Percentiles rank a stretch among this genome's conserved stretches.
Evolutionary conservation across 2,113 vertebrate species (phyloP).

Genomic region (Nothobranchius kuhntae): DNA sequence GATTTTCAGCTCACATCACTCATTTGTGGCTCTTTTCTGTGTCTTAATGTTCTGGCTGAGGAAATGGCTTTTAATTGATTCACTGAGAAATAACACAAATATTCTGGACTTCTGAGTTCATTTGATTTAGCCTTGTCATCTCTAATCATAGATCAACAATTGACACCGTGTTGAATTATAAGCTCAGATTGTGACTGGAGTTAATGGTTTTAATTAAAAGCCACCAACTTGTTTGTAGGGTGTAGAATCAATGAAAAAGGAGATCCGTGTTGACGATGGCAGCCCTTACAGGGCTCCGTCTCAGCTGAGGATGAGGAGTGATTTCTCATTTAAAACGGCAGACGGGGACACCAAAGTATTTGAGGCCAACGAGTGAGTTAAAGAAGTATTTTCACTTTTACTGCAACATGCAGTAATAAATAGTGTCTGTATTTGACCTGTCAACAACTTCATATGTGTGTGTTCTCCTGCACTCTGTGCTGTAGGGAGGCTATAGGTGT

Average conservation of each 20-base stretch:
- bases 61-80: not conserved
- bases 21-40: not conserved
- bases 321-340: slow-evolving; percentile 84
- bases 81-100: not conserved
- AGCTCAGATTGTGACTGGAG: not conserved
- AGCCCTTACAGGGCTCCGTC: slow-evolving; percentile 88
- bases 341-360: slow-evolving; percentile 82
- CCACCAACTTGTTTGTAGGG: slow-evolving; percentile 73
- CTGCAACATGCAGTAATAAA: not conserved
- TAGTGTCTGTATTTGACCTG: not conserved
- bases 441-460: not conserved
- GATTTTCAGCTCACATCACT: not conserved
- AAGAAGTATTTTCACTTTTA: not conserved
- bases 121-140: not conserved
- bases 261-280: slow-evolving; percentile 86
- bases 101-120: not conserved
- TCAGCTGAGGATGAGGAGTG: slow-evolving; percentile 88
- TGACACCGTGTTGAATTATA: not conserved
- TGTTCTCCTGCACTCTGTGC: slow-evolving; percentile 22
- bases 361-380: slow-evolving; percentile 88
- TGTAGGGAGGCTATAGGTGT: slow-evolving; percentile 89
- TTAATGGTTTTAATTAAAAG: no score
- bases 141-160: no score
- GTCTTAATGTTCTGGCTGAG: no score
- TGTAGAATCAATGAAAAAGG: slow-evolving; percentile 90